A percentile compares a stretch with the other conserved stretches of the same genome.
These are phyloP conservation scores for Chamaetylas fuelleborni DNA, from an alignment of 2,113 vertebrate species.

Conservation along the genomic window DNA sequence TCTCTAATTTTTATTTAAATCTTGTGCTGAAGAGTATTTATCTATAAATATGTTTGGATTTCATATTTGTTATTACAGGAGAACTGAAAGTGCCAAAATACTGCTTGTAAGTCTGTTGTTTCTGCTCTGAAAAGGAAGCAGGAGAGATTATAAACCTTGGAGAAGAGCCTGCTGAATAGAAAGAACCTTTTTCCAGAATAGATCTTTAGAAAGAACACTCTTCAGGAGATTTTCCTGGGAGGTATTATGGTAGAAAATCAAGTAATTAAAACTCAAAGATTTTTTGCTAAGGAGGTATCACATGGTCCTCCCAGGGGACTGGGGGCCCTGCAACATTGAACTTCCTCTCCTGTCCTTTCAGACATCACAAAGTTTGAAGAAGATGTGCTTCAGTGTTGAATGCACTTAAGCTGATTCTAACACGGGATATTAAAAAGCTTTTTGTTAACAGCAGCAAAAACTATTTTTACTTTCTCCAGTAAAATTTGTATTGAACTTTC, in stretches of 20 bases:
- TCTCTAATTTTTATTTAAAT: neutral
- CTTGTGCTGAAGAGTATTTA: neutral
- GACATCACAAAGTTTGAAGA: neutral
- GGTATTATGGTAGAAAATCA: neutral
- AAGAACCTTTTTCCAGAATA: neutral
- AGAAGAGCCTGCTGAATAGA: neutral
- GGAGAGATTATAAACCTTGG: neutral
- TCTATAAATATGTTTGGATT: neutral
- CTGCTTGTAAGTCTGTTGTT: neutral
- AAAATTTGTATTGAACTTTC: neutral
- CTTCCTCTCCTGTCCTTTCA: neutral
- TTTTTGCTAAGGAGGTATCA: neutral
- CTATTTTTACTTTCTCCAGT: neutral
- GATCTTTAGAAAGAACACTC: neutral
- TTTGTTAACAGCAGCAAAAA: neutral
- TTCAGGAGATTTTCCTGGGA: neutral
- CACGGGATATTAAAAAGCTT: neutral
- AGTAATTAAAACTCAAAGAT: neutral
- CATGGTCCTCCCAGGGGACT: neutral
- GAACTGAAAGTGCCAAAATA: neutral
- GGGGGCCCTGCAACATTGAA: rapidly evolving
- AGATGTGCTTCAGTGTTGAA: neutral
- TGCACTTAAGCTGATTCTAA: neutral
- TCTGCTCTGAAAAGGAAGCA: neutral
- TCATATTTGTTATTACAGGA: neutral